Conservation (phyloP, 1,140 invertebrate species). For the Orchesella cincta region DNA sequence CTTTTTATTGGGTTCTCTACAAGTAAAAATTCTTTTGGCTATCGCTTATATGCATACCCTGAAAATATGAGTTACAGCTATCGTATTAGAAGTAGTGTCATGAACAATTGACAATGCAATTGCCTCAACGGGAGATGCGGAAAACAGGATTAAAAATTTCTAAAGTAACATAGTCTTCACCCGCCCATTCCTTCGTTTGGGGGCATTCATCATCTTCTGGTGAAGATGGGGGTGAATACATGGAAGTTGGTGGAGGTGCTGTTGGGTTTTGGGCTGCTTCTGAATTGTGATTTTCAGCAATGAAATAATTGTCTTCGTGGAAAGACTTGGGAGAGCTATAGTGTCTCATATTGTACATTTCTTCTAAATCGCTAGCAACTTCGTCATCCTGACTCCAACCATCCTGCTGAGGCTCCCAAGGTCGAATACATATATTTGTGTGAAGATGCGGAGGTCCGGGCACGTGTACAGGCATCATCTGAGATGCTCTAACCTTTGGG, state of each 20-base stretch:
- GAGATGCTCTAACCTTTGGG: background rate
- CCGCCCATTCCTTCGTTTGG: background rate
- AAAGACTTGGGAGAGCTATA: no score
- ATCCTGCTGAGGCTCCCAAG: background rate
- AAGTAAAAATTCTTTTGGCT: no score
- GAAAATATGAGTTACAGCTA: no score
- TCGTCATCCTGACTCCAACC: background rate
- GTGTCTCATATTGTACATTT: no score
- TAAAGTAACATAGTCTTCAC: background rate
- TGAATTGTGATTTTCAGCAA: no score
- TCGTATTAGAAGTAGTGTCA: no score
- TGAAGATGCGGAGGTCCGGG: slow-evolving; percentile 5
- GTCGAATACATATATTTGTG: slow-evolving; percentile 23
- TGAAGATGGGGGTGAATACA: background rate
- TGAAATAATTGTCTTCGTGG: no score
- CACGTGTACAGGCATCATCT: background rate
- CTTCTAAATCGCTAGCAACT: no score
- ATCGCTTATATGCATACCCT: no score
- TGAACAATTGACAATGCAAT: no score
- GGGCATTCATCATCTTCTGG: background rate
- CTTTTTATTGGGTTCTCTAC: no score
- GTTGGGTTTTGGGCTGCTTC: background rate
- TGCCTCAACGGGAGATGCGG: background rate
- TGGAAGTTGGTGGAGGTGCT: background rate
- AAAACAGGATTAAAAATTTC: slow-evolving; percentile 13